Conservation (phyloP, 2,888 invertebrate species). For the Pseudococcus viburni region DNA sequence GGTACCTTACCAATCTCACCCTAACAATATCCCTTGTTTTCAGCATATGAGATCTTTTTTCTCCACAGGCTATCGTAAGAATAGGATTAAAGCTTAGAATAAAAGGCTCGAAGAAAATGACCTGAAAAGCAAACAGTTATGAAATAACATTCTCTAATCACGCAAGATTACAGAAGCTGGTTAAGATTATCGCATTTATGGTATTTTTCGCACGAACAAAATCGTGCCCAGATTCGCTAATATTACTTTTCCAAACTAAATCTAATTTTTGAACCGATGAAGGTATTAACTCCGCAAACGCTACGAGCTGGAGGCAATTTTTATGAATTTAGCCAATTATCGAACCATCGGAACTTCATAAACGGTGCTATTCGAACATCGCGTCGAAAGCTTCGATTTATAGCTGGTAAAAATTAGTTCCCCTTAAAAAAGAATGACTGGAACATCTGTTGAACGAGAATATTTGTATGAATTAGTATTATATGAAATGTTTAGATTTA, state of each 20-base stretch:
- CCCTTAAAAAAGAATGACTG: slow-evolving; percentile 22
- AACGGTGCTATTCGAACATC: neutral
- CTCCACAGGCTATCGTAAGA: neutral
- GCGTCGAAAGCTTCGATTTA: slow-evolving; percentile 46
- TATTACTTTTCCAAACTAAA: slow-evolving; percentile 3
- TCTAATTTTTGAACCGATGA: slow-evolving; percentile 38
- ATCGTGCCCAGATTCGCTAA: slow-evolving; percentile 44
- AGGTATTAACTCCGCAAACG: neutral
- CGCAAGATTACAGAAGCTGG: slow-evolving; percentile 17
- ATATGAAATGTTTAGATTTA: slow-evolving; percentile 53
- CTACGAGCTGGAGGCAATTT: neutral
- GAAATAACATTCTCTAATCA: slow-evolving; percentile 56
- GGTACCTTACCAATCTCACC: neutral
- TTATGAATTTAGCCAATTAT: slow-evolving; percentile 38
- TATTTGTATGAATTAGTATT: slow-evolving; percentile 58
- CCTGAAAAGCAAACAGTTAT: slow-evolving; percentile 52
- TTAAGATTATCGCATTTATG: slow-evolving; percentile 51
- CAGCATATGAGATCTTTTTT: slow-evolving; percentile 17
- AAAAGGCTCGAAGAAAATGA: slow-evolving; percentile 32
- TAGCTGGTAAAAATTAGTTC: neutral
- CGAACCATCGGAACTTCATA: neutral
- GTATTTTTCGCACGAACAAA: slow-evolving; percentile 50
- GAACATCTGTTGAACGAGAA: slow-evolving; percentile 49
- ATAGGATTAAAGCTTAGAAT: slow-evolving; percentile 47
- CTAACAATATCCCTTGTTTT: slow-evolving; percentile 33